These are phyloP conservation scores for Patagioenas fasciata DNA, from an alignment of 2,113 vertebrate species.

Conservation along the genomic window DNA sequence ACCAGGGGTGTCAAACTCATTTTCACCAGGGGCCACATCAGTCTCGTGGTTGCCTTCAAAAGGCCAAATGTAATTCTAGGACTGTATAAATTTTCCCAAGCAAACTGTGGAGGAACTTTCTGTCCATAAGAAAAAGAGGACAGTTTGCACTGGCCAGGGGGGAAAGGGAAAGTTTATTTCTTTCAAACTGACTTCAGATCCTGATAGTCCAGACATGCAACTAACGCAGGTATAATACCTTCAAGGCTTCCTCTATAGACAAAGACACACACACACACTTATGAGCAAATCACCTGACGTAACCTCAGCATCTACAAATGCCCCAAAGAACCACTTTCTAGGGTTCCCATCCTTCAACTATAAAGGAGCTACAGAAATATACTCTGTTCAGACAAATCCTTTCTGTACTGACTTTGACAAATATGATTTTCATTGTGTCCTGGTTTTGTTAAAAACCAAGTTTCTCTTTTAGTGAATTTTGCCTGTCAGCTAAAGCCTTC, in stretches of 20 bases:
- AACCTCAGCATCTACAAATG: not conserved
- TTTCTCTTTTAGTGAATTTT: too few species aligned
- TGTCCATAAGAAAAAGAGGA: not conserved
- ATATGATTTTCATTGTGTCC: not conserved
- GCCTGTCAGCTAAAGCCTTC: too few species aligned
- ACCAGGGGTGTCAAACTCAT: not conserved
- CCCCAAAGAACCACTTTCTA: not conserved
- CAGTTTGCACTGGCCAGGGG: not conserved
- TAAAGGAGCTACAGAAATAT: not conserved
- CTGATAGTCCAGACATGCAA: not conserved
- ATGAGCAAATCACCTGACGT: not conserved
- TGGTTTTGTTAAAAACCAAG: too few species aligned
- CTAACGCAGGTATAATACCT: not conserved
- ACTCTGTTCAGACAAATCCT: not conserved
- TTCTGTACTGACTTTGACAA: not conserved
- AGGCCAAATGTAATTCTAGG: too few species aligned
- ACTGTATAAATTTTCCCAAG: not conserved
- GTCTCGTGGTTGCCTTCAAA: too few species aligned
- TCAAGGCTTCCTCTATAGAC: not conserved
- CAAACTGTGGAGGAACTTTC: not conserved
- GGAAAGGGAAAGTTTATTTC: not conserved
- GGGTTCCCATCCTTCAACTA: not conserved
- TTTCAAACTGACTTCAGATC: not conserved
- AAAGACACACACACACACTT: not conserved
- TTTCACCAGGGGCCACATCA: not conserved